phyloP scores from a whole-genome alignment of 2,113 vertebrate genomes.

The Limnothrissa miodon region DNA sequence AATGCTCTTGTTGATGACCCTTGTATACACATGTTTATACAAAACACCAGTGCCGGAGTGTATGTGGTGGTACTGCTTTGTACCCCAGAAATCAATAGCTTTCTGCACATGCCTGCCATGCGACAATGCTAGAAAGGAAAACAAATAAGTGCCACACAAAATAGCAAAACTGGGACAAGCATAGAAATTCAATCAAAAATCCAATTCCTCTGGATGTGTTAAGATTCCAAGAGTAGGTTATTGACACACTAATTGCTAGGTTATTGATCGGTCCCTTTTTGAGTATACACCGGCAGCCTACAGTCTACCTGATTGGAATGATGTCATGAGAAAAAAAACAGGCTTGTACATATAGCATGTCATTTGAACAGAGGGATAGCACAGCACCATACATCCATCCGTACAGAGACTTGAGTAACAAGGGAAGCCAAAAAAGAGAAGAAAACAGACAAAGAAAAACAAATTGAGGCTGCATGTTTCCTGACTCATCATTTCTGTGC shows the following conservation, averaged over 20 bases:
- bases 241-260: conserved; percentile 71
- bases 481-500: conserved; percentile 20
- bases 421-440: background rate
- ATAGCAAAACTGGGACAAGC: conserved; percentile 59
- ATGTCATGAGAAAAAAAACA: conserved; percentile 43
- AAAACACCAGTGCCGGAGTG: conserved; percentile 31
- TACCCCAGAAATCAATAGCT: conserved; percentile 36
- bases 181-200: conserved; percentile 65
- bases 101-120: conserved; percentile 32
- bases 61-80: conserved; percentile 21
- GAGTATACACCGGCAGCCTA: conserved; percentile 58
- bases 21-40: conserved; percentile 23
- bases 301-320: conserved; percentile 57
- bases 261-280: conserved; percentile 69
- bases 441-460: background rate
- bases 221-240: conserved; percentile 66
- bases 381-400: background rate
- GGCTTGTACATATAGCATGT: background rate
- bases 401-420: background rate
- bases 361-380: background rate
- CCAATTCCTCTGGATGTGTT: conserved; percentile 65
- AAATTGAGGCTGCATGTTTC: background rate
- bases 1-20: background rate
- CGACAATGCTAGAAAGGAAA: conserved; percentile 44
- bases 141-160: conserved; percentile 54